phyloP scores from a whole-genome alignment of 2,113 vertebrate species.

The Pipra filicauda region DNA sequence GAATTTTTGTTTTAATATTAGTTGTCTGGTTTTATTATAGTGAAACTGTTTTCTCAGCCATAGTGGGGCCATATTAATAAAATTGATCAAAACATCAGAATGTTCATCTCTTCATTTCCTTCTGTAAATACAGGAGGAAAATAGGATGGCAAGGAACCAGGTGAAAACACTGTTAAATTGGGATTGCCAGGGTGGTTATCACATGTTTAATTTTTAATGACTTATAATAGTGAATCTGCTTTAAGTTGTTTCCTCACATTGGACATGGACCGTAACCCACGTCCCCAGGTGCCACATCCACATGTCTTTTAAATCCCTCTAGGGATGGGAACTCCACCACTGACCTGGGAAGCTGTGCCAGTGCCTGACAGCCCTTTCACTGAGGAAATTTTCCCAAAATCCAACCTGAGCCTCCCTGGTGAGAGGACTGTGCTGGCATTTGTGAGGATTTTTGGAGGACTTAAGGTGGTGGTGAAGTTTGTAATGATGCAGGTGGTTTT shows the following conservation, averaged over 20 bases:
- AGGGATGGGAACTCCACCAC: not conserved
- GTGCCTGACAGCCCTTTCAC: not conserved
- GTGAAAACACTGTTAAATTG: not conserved
- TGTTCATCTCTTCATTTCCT: not conserved
- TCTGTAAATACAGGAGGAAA: not conserved
- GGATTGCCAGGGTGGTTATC: not conserved
- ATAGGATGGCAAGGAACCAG: not conserved
- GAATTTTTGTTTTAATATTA: not conserved
- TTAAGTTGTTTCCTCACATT: not conserved
- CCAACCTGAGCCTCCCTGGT: not conserved
- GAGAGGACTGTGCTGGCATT: not conserved
- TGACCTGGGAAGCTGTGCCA: not conserved
- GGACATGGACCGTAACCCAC: not conserved
- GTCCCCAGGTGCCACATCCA: not conserved
- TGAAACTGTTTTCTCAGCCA: not conserved
- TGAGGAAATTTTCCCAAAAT: not conserved
- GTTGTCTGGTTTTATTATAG: not conserved
- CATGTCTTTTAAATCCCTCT: not conserved
- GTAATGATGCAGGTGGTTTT: not conserved
- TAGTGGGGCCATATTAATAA: not conserved
- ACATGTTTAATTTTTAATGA: not conserved
- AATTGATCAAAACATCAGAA: not conserved
- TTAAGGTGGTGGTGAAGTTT: not conserved
- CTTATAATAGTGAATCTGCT: not conserved
- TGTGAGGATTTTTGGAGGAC: not conserved